phyloP scores from a whole-genome alignment of 2,113 vertebrate genomes.

The Phaethon lepturus region DNA sequence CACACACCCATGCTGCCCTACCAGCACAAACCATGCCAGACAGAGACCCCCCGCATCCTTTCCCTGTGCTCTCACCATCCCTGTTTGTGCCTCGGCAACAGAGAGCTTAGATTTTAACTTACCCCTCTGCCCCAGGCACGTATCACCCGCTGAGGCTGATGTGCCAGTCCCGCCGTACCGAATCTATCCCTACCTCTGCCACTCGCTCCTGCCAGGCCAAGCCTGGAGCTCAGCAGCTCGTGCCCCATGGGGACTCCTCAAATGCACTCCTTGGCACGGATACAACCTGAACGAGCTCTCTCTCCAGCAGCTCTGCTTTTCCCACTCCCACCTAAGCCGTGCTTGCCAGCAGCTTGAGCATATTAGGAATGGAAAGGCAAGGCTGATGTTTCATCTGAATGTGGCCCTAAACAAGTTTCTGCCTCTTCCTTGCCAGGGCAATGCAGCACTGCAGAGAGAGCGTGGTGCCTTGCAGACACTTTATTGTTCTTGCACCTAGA shows the following conservation, averaged over 20 bases:
- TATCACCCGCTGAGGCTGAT: fast-evolving
- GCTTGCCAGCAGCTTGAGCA: background rate
- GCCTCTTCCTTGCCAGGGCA: background rate
- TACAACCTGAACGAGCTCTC: background rate
- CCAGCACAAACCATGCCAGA: background rate
- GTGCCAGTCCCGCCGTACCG: fast-evolving
- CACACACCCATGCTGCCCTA: background rate
- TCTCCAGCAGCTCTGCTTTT: background rate
- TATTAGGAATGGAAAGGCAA: background rate
- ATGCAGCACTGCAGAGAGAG: background rate
- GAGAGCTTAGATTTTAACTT: background rate
- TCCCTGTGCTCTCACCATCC: background rate
- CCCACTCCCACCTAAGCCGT: background rate
- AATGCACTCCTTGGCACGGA: background rate
- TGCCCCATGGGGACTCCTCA: background rate
- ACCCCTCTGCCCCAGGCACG: background rate
- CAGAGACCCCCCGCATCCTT: background rate
- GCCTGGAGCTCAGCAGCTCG: background rate
- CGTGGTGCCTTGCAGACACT: background rate
- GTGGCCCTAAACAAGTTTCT: background rate
- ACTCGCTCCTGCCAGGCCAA: background rate
- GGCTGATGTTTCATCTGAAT: background rate
- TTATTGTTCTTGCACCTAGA: background rate
- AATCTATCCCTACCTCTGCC: background rate
- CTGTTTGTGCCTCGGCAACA: background rate